Percentiles rank a stretch among this genome's conserved stretches.
These are phyloP conservation scores for Agonopterix subpropinquella DNA, from an alignment of 2,888 invertebrate genomes.

Conservation along the genomic window DNA sequence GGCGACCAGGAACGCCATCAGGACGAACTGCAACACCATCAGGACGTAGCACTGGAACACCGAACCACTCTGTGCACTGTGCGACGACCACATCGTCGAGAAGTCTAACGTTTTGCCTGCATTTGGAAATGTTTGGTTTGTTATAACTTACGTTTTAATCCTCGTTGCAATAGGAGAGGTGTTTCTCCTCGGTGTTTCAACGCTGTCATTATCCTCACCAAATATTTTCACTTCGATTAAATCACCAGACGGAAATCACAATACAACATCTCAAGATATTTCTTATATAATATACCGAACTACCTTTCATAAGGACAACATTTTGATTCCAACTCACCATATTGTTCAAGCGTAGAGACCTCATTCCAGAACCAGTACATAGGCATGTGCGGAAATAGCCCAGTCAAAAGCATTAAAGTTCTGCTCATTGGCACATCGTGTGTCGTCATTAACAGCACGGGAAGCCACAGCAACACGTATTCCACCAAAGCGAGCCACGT, in stretches of 20 bases:
- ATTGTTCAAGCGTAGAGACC: constrained; percentile 26
- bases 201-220: too few relatives aligned
- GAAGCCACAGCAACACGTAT: constrained; percentile 24
- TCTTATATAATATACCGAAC: too few relatives aligned
- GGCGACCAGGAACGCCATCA: constrained; percentile 26
- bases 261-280: too few relatives aligned
- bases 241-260: too few relatives aligned
- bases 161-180: too few relatives aligned
- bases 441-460: too few relatives aligned
- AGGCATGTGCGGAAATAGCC: constrained; percentile 38
- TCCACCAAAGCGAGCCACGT: constrained; percentile 27
- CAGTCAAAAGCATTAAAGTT: background rate
- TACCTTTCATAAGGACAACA: too few relatives aligned
- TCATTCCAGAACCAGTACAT: constrained; percentile 42
- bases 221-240: too few relatives aligned
- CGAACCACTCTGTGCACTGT: constrained; percentile 4
- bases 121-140: too few relatives aligned
- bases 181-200: too few relatives aligned
- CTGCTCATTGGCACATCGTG: too few relatives aligned
- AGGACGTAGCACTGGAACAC: constrained; percentile 16
- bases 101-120: constrained; percentile 11
- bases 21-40: constrained; percentile 45
- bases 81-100: constrained; percentile 17
- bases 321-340: constrained; percentile 29
- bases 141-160: too few relatives aligned